Base-by-base conservation (phyloP, 2,797 vertebrate species). In the Protonibea diacanthus region DNA sequence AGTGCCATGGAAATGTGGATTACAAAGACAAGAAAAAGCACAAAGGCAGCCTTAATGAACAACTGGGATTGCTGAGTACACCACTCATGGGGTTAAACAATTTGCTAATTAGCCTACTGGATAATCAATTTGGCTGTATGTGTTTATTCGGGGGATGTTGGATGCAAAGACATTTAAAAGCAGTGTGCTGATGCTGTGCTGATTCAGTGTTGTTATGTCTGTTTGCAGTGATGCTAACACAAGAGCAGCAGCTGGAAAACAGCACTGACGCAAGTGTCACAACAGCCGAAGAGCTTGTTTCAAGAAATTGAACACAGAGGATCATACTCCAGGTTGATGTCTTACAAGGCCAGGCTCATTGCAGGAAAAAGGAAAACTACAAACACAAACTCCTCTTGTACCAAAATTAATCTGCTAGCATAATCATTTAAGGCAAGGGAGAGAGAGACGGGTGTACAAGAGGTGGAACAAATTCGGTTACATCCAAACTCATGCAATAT, bases 401-500 rank as follows among this genome's bases (percentile, higher is more conserved):
- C 44, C 20, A 6, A 71, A 72, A 88, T 65, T 1, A 66, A 78
- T 56, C 66, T 27, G 18, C 63, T 40, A 78, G 55, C 45, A 78
- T n/a, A 52, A 74, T 21, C 5, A 33, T 55, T 60, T 56, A 55
- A 21, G n/a, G 60, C 33, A 38, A 63, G 33, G 58, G 56, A 23
- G 25, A 25, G 51, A 63, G 51, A 63, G 60, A 73, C 11, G 47
- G 29, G 56, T 58, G 57, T 25, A 1, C 15, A 27, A 80, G 58
- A 61, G 81, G 84, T 25, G 65, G 25, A 83, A 84, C 76, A 56
- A 78, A 90, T 85, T 81, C 12, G 42, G 89, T 89, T 88, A 90
- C 82, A 91, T 88, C 65, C 56, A 80, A 83, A 81, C 85, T 91
- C 89, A 85, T 91, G 83, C 71, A 93, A 91, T 88, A 91, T 90